phyloP scores from a whole-genome alignment of 2,797 vertebrate species.

The Tragopan temminckii region DNA sequence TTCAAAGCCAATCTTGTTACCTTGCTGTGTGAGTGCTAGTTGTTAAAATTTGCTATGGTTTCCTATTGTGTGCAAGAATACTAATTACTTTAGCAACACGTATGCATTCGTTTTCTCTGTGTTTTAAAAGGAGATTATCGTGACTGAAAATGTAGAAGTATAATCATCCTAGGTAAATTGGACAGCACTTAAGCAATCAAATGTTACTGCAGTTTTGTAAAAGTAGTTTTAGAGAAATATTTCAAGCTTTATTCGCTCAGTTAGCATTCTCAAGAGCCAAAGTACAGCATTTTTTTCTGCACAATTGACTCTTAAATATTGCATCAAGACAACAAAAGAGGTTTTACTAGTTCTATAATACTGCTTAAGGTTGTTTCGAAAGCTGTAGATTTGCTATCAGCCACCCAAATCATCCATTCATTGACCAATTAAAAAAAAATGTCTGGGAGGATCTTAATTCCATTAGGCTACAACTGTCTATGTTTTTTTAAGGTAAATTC shows the following conservation, averaged over 20 bases:
- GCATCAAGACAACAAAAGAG: not conserved
- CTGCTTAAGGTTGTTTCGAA: conserved; percentile 21
- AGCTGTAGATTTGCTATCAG: conserved; percentile 31
- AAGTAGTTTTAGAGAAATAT: conserved; percentile 56
- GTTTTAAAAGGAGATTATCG: conserved; percentile 32
- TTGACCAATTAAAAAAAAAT: conserved; percentile 11
- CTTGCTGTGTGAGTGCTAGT: conserved; percentile 42
- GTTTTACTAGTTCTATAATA: conserved; percentile 20
- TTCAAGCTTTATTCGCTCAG: conserved; percentile 53
- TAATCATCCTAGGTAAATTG: conserved; percentile 64
- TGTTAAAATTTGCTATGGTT: conserved; percentile 52
- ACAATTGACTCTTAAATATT: conserved; percentile 60
- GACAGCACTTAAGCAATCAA: conserved; percentile 58
- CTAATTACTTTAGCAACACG: conserved; percentile 44
- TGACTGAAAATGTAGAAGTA: conserved; percentile 47
- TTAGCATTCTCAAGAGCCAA: conserved; percentile 48
- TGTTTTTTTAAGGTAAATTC: not conserved
- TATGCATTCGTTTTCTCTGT: not conserved
- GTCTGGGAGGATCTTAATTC: not conserved
- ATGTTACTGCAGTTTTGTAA: conserved; percentile 55
- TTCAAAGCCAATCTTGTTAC: conserved; percentile 56
- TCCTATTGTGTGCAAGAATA: conserved; percentile 49
- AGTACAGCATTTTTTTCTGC: conserved; percentile 22
- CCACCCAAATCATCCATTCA: conserved; percentile 2
- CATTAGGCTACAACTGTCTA: not conserved